Base-by-base conservation (phyloP, 2,888 invertebrate species). In the Galeruca laticollis region DNA sequence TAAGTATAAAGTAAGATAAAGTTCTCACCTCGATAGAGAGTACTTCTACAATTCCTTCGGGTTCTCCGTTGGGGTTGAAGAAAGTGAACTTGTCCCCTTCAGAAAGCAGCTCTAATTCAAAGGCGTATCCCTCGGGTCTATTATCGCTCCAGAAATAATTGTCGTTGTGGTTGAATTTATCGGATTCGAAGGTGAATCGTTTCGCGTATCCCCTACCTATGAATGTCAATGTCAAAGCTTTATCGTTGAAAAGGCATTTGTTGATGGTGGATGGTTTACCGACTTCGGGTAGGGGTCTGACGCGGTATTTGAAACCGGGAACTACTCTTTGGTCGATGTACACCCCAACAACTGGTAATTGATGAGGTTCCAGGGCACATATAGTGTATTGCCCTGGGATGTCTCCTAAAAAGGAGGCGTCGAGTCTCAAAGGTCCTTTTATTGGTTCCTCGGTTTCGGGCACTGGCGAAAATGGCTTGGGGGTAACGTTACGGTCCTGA, bases 141-240 rank as follows among this genome's bases (percentile, higher is more conserved):
- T 92, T 93, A 85, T 94, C 94, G 26, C 92, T 91, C 92, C 93
- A 94, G 86, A 94, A 93, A 84, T 91, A 93, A 81, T 92, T 91
- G 60, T 88, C 87, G 82, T 92, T 92, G 73, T 89, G 87, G 85
- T 92, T 92, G 52, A 91, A 87, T 47, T 88, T 87, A 66, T 88
- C 86, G 1, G 91, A 89, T 79, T 91, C 89, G 85, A 94, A 93
- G 1, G 93, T 93, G 72, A 93, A 87, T 54, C 93, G 88, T 70
- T 92, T 89, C 6, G 92, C 90, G 81, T 92, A 93, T 9, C 94
- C 93, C 78, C 92, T 88, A 0, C 93, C 93, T 77, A 93, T 91
- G 33, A 89, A 89, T 75, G 88, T 88, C 67, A 94, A 87, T 8
- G 88, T 89, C 63, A 92, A 86, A 40, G 92, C 91, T 80, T 88